These are phyloP conservation scores for Temnothorax ravouxi DNA, from an alignment of 2,888 invertebrate species.

Conservation along the genomic window DNA sequence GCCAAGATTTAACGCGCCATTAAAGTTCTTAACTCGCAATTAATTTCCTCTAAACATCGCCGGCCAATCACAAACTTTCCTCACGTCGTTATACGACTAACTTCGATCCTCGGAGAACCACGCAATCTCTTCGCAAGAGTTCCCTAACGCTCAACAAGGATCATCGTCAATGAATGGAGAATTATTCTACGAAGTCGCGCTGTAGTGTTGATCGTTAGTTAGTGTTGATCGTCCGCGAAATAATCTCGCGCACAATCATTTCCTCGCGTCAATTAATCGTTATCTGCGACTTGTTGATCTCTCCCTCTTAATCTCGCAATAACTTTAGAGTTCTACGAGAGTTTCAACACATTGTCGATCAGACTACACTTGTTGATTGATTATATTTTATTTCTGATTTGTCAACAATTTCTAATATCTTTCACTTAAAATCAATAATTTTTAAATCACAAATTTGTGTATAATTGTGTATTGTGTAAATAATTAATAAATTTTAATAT, in stretches of 20 bases:
- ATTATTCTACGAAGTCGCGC: conserved; percentile 38
- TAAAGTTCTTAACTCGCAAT: conserved; percentile 50
- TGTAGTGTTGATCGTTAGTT: conserved; percentile 20
- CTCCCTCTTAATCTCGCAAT: conserved; percentile 19
- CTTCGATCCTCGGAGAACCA: conserved; percentile 34
- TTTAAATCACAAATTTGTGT: background rate
- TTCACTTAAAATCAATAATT: background rate
- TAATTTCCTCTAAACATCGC: conserved; percentile 52
- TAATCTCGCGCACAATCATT: conserved; percentile 37
- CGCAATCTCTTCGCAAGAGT: conserved; percentile 45
- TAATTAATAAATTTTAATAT: conserved; percentile 12
- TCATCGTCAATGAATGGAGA: conserved; percentile 33
- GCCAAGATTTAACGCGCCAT: conserved; percentile 17
- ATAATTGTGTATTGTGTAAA: background rate
- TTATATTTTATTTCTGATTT: background rate
- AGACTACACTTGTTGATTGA: conserved; percentile 7
- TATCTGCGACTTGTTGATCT: conserved; percentile 51
- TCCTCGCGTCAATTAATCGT: conserved; percentile 33
- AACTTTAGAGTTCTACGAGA: background rate
- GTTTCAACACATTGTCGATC: background rate
- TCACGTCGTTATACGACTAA: conserved; percentile 47
- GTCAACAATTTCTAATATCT: background rate
- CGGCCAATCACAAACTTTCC: conserved; percentile 51
- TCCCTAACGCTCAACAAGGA: conserved; percentile 25
- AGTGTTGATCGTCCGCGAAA: conserved; percentile 6